Evolutionary conservation across 2,888 invertebrate species (phyloP).

Genomic region (Chrysina gloriosa): DNA sequence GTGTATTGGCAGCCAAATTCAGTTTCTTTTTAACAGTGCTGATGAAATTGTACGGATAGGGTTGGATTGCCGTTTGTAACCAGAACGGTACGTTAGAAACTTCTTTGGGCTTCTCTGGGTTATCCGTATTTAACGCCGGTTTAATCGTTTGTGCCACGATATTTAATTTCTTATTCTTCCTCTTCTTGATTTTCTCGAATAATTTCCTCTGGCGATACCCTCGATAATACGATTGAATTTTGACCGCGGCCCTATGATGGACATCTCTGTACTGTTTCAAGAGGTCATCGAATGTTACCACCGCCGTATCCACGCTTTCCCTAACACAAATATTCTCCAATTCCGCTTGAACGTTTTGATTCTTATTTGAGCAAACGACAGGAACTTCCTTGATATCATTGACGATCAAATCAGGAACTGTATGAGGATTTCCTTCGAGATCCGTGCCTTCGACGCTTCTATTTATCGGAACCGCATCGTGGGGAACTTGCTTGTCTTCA

Average conservation of each 20-base stretch:
- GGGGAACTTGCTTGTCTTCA: neutral
- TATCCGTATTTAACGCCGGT: slow-evolving; percentile 4
- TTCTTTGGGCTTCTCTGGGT: neutral
- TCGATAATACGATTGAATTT: slow-evolving; percentile 54
- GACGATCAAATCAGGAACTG: slow-evolving; percentile 35
- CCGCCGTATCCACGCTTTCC: neutral
- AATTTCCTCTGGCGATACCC: slow-evolving; percentile 51
- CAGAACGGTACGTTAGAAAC: slow-evolving; percentile 55
- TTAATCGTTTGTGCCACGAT: slow-evolving; percentile 22
- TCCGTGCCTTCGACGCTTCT: neutral
- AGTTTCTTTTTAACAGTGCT: slow-evolving; percentile 71
- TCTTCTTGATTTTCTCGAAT: slow-evolving; percentile 22
- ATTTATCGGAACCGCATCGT: neutral
- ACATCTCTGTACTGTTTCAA: neutral
- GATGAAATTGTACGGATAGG: slow-evolving; percentile 72
- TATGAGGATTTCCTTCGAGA: neutral
- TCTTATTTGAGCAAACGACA: slow-evolving; percentile 24
- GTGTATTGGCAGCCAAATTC: slow-evolving; percentile 54
- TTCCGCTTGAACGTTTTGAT: slow-evolving; percentile 20
- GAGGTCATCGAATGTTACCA: slow-evolving; percentile 1
- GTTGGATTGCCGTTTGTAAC: slow-evolving; percentile 63
- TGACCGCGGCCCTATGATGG: slow-evolving; percentile 47
- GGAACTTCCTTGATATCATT: slow-evolving; percentile 31
- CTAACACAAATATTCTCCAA: slow-evolving; percentile 6
- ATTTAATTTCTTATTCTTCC: slow-evolving; percentile 40